Conservation (phyloP, 1,140 invertebrate genomes). For the Ceratina japonica region DNA sequence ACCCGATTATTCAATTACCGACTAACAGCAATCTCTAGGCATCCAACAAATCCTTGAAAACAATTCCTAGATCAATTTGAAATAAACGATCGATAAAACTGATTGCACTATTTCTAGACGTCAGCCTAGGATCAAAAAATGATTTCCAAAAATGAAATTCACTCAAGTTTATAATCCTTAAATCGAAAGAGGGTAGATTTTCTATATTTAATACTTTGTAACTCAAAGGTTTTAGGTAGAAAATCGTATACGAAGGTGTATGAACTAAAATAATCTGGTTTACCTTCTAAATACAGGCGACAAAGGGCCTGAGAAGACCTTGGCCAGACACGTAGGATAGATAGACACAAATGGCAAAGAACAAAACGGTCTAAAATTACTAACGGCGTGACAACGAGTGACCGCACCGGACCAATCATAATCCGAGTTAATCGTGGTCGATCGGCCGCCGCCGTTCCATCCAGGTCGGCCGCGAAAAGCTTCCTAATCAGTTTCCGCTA, state of each 20-base stretch:
- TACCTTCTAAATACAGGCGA: background rate
- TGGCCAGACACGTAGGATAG: background rate
- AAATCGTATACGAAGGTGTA: too few species aligned
- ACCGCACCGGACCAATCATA: slow-evolving; percentile 1
- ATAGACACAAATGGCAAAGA: background rate
- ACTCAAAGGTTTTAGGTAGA: too few species aligned
- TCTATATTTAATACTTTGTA: too few species aligned
- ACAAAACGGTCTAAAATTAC: background rate
- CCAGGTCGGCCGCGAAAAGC: slow-evolving; percentile 3
- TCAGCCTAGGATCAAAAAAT: too few species aligned
- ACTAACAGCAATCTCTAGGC: slow-evolving; percentile 32
- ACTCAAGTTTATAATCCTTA: background rate
- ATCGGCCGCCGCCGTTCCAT: background rate
- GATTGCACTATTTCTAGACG: slow-evolving; percentile 20
- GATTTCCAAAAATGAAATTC: too few species aligned
- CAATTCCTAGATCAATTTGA: slow-evolving; percentile 14
- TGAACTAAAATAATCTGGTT: background rate
- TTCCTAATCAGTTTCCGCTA: slow-evolving; percentile 44
- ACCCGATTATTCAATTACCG: slow-evolving; percentile 56
- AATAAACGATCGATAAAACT: slow-evolving; percentile 26
- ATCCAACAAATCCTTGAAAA: slow-evolving; percentile 26
- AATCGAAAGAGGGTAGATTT: too few species aligned
- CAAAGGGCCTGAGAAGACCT: background rate
- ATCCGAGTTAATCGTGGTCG: slow-evolving; percentile 17
- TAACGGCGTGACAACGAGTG: background rate